These are phyloP conservation scores for Terrapene triunguis DNA, from an alignment of 2,113 vertebrate species.

Conservation along the genomic window DNA sequence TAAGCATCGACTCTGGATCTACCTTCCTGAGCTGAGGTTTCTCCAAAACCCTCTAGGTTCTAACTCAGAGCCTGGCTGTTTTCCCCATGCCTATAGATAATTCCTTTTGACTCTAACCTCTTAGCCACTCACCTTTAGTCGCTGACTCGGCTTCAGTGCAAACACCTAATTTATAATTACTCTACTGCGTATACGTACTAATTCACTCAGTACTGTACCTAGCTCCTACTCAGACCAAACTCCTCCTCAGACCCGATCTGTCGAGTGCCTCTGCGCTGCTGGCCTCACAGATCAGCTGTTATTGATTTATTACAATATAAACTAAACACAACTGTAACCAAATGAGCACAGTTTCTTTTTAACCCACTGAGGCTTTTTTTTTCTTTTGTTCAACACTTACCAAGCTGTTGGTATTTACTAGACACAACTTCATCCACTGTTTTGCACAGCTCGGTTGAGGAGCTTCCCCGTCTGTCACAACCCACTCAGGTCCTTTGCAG, in stretches of 20 bases:
- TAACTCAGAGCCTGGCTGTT: neutral
- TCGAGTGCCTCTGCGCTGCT: neutral
- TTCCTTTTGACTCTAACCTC: neutral
- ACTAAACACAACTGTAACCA: slow-evolving; percentile 43
- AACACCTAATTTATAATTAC: neutral
- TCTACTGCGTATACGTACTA: neutral
- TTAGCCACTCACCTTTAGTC: neutral
- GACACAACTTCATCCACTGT: neutral
- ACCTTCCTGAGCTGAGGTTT: neutral
- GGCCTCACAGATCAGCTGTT: slow-evolving; percentile 65
- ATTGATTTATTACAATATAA: slow-evolving; percentile 63
- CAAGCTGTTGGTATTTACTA: neutral
- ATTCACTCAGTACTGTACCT: neutral
- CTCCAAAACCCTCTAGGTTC: neutral
- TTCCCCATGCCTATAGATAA: neutral
- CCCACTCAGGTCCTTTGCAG: neutral
- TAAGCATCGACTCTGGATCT: neutral
- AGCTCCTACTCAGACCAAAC: neutral
- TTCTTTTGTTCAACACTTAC: neutral
- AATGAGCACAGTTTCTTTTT: slow-evolving; percentile 32
- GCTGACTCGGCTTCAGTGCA: fast-evolving
- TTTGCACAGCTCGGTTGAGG: neutral
- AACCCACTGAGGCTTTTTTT: slow-evolving; percentile 25
- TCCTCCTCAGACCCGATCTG: neutral
- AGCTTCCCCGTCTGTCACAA: slow-evolving; percentile 3